Conservation (phyloP, 2,113 vertebrate genomes). For the Syngnathoides biaculeatus region DNA sequence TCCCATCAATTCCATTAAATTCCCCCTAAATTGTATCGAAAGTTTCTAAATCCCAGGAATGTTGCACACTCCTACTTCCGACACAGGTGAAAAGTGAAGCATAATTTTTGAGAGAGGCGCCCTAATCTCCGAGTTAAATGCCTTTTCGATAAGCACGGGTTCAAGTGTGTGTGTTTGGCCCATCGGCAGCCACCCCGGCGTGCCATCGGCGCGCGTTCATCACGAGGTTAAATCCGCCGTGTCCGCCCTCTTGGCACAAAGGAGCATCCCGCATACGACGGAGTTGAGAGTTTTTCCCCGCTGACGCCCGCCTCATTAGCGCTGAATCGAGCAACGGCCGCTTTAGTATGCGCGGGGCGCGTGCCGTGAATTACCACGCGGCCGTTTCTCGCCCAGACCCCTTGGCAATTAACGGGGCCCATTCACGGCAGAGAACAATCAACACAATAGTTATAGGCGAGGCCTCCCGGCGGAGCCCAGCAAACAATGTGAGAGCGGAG, state of each 20-base stretch:
- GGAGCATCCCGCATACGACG: conserved; percentile 18
- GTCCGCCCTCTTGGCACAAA: conserved; percentile 10
- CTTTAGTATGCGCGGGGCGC: conserved; percentile 47
- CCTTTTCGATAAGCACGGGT: conserved; percentile 8
- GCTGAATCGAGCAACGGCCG: conserved; percentile 20
- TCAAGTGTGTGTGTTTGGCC: conserved; percentile 13
- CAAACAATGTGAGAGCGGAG: conserved; percentile 47
- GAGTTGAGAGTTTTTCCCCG: conserved; percentile 26
- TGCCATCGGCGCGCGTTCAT: conserved; percentile 7
- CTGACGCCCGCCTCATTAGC: conserved; percentile 43
- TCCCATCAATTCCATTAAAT: too few relatives aligned
- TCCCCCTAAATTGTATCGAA: too few relatives aligned
- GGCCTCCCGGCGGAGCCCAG: conserved; percentile 36
- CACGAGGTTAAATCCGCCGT: not conserved
- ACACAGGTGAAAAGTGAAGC: conserved; percentile 20
- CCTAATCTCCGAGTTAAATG: conserved; percentile 25
- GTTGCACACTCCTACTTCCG: too few relatives aligned
- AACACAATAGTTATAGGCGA: conserved; percentile 53
- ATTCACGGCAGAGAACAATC: conserved; percentile 58
- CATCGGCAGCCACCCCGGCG: conserved; percentile 7
- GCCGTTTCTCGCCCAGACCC: conserved; percentile 48
- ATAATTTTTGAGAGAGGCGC: conserved; percentile 15
- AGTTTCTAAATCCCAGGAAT: too few relatives aligned
- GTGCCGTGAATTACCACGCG: conserved; percentile 42
- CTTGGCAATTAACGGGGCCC: conserved; percentile 57